phyloP scores from a whole-genome alignment of 2,113 vertebrate genomes.

The Neogale vison region DNA sequence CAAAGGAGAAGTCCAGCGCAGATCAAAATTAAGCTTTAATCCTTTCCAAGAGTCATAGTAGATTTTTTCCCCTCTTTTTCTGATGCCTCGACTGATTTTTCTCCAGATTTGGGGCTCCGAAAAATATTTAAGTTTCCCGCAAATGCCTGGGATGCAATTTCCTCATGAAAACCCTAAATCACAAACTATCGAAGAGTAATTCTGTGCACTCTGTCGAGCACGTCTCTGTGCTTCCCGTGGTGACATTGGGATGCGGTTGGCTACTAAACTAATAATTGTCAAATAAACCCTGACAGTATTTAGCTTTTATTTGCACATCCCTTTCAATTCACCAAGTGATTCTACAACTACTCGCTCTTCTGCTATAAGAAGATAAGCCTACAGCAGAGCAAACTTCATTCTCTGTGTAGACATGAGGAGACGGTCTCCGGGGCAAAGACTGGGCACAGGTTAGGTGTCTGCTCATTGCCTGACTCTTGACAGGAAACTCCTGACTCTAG shows the following conservation, averaged over 20 bases:
- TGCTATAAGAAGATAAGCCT: neutral
- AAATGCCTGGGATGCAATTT: neutral
- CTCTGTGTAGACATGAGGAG: neutral
- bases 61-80: neutral
- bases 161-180: neutral
- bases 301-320: neutral
- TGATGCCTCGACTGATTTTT: neutral
- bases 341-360: neutral
- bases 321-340: neutral
- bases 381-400: neutral
- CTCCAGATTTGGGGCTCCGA: neutral
- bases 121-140: neutral
- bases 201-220: neutral
- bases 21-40: neutral
- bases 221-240: neutral
- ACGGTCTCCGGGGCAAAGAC: neutral
- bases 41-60: neutral
- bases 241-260: neutral
- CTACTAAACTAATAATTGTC: neutral
- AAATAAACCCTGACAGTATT: neutral
- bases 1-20: neutral
- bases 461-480: neutral
- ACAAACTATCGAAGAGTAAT: neutral
- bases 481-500: neutral
- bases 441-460: neutral